Base-by-base conservation (phyloP, 1,140 invertebrate genomes). In the Temnothorax nylanderi region DNA sequence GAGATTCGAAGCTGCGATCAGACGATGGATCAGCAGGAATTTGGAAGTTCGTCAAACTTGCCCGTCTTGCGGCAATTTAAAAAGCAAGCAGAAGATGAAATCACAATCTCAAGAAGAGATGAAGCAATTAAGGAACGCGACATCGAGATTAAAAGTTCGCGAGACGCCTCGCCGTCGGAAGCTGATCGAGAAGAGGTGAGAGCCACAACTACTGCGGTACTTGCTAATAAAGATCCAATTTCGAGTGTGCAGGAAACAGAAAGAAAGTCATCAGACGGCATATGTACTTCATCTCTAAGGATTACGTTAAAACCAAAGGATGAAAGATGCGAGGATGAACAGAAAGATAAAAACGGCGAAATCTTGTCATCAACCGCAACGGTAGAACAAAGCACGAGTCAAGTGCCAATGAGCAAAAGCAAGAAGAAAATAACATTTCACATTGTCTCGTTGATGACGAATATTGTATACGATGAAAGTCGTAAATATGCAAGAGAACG, bases 401-500 rank as follows among this genome's bases (percentile, higher is more conserved):
- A 49, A 37, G 26, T n/a, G 26, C 26, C 54, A 21, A 60, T 47
- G 1, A 78, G 18, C 58, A 54, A 47, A 34, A 41, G 10, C 21
- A 58, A 26, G 11, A 72, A 81, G 2, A 65, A 51, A 8, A 34
- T 10, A 49, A 71, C 60, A 37, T 72, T 82, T 41, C 74, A 62
- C 13, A 69, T 90, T 16, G 80, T 90, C 6, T 81, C 88, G 1
- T 32, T 86, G 56, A n/a, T 85, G 60, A 77, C 41, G 5, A 51
- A 85, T 76, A 77, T 77, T n/a, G 47, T 56, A 16, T 64, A 78
- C 26, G 47, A 78, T 13, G 32, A 54, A 26, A 11, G 21, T 1
- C 18, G 0, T 18, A 32, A 62, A 75, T 62, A 26, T 49, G 54
- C 3, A 74, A 62, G 16, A 8, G 37, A 74, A 1, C 54, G 10